Conservation (phyloP, 2,113 vertebrate species). For the Gobio gobio region DNA sequence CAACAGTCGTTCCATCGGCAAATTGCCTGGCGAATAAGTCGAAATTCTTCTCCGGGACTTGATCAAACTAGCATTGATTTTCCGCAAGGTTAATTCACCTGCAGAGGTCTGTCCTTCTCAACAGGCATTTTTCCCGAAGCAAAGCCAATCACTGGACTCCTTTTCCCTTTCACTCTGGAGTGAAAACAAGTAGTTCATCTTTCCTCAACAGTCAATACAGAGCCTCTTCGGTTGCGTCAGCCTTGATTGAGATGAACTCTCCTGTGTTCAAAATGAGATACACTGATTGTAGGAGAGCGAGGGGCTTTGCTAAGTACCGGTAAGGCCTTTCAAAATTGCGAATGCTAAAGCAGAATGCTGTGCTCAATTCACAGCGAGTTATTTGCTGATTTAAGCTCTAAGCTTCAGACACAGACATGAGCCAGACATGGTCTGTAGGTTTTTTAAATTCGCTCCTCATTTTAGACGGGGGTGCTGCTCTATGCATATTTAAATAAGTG, state of each 20-base stretch:
- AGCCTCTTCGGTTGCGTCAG: slow-evolving; percentile 36
- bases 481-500: slow-evolving; percentile 80
- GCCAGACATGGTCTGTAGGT: slow-evolving; percentile 55
- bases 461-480: slow-evolving; percentile 57
- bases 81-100: slow-evolving; percentile 53
- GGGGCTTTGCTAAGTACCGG: slow-evolving; percentile 55
- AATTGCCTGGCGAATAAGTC: slow-evolving; percentile 47
- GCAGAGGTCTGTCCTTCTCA: slow-evolving; percentile 59
- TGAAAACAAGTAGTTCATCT: slow-evolving; percentile 73
- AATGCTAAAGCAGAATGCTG: slow-evolving; percentile 53
- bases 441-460: slow-evolving; percentile 63
- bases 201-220: slow-evolving; percentile 71
- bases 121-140: slow-evolving; percentile 58
- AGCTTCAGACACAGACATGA: slow-evolving; percentile 49
- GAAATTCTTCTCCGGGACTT: slow-evolving; percentile 46
- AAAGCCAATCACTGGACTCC: slow-evolving; percentile 71
- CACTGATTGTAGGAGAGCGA: slow-evolving; percentile 63
- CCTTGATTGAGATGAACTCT: slow-evolving; percentile 73
- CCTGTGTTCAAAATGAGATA: slow-evolving; percentile 56
- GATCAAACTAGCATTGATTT: slow-evolving; percentile 69
- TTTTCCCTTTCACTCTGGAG: slow-evolving; percentile 63
- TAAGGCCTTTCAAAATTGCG: slow-evolving; percentile 45
- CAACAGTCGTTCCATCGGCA: slow-evolving; percentile 29
- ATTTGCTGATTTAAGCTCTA: slow-evolving; percentile 36
- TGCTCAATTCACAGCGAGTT: slow-evolving; percentile 11